These are phyloP conservation scores for Drosophila flavopinicola DNA, from an alignment of 2,888 invertebrate species.

Conservation along the genomic window DNA sequence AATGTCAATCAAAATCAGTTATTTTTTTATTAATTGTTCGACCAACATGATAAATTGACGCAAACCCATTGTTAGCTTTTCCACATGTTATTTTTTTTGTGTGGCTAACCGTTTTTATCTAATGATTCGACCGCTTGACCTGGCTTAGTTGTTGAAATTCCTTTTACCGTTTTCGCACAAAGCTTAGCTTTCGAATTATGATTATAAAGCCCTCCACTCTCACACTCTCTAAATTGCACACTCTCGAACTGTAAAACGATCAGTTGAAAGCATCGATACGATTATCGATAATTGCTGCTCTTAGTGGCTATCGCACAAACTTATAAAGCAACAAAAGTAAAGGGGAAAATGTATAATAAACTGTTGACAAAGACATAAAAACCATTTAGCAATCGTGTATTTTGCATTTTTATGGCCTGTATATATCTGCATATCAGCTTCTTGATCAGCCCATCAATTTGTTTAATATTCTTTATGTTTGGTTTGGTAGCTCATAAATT, in stretches of 20 bases:
- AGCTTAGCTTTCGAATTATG: constrained; percentile 14
- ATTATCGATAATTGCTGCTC: constrained; percentile 20
- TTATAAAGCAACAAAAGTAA: too few species aligned
- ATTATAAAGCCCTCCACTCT: not conserved
- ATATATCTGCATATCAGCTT: constrained; percentile 38
- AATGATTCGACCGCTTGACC: constrained; percentile 30
- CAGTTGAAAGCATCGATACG: constrained; percentile 18
- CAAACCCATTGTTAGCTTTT: constrained; percentile 18
- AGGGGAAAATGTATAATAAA: too few species aligned
- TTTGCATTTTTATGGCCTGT: constrained; percentile 32
- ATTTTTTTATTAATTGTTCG: constrained; percentile 63
- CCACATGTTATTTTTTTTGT: constrained; percentile 12
- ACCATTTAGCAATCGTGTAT: constrained; percentile 2
- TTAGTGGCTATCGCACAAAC: constrained; percentile 8
- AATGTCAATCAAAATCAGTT: constrained; percentile 70
- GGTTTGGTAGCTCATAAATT: constrained; percentile 6
- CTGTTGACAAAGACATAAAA: constrained; percentile 41
- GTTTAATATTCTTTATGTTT: not conserved
- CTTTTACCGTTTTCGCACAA: constrained; percentile 22
- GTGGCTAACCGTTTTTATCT: constrained; percentile 17
- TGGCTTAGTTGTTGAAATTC: constrained; percentile 22
- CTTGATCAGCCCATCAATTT: constrained; percentile 26
- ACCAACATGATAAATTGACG: constrained; percentile 46
- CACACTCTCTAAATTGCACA: not conserved
- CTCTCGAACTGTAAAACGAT: constrained; percentile 12